Evolutionary conservation across 2,888 invertebrate genomes (phyloP).

Genomic region (Merodon equestris): DNA sequence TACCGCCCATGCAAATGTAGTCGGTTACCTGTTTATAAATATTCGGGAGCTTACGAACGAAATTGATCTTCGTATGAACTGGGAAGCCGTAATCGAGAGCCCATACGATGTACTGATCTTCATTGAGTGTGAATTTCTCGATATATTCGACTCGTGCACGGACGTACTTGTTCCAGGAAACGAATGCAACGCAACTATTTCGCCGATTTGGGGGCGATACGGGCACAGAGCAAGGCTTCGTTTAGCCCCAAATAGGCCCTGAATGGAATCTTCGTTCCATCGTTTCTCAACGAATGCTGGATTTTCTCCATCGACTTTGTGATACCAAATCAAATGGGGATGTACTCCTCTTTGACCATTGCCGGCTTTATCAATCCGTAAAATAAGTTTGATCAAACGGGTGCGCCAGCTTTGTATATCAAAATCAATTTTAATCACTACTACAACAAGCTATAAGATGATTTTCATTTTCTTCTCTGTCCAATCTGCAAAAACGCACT

Average conservation of each 20-base stretch:
- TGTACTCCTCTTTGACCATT: conserved; percentile 68
- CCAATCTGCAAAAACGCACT: too few species aligned
- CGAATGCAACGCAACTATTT: conserved; percentile 70
- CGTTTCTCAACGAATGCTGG: conserved; percentile 59
- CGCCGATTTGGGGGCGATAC: conserved; percentile 65
- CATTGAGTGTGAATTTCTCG: conserved; percentile 51
- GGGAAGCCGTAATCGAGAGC: conserved; percentile 72
- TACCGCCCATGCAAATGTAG: conserved; percentile 67
- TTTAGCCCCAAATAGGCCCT: conserved; percentile 56
- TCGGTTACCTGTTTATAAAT: conserved; percentile 38
- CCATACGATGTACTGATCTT: conserved; percentile 71
- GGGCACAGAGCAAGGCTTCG: conserved; percentile 45
- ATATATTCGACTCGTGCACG: conserved; percentile 69
- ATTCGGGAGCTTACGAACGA: conserved; percentile 68
- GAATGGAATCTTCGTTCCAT: conserved; percentile 65
- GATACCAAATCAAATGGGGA: conserved; percentile 72
- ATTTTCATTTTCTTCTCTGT: too few species aligned
- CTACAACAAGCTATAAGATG: background rate
- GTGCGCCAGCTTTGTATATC: too few species aligned
- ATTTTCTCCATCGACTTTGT: conserved; percentile 68
- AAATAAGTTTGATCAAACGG: too few species aligned
- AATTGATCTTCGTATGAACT: conserved; percentile 68
- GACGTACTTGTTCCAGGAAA: conserved; percentile 71
- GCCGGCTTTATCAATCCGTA: background rate
- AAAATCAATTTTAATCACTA: background rate